A percentile compares a stretch with the other conserved stretches of the same genome.
These are phyloP conservation scores for Tichodroma muraria DNA, from an alignment of 2,113 vertebrate species.

Conservation along the genomic window DNA sequence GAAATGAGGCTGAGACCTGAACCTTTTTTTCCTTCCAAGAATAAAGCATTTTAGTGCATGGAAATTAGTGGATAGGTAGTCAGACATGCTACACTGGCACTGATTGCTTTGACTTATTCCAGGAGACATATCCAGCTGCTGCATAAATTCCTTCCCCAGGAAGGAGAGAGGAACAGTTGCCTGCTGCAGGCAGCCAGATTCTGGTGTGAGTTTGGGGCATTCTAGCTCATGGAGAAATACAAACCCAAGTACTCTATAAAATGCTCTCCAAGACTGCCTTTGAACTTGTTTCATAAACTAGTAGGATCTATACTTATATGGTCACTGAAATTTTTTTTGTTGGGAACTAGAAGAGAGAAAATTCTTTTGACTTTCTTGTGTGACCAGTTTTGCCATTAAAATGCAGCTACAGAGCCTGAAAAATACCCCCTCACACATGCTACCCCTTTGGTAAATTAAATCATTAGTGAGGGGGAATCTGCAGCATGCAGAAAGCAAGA, in stretches of 20 bases:
- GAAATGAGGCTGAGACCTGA: neutral
- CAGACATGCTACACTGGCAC: neutral
- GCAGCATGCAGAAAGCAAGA: neutral
- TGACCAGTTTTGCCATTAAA: neutral
- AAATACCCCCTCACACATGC: neutral
- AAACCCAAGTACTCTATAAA: neutral
- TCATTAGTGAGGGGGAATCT: neutral
- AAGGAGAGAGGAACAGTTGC: neutral
- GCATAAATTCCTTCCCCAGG: neutral
- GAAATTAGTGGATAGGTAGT: neutral
- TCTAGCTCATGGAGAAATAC: neutral
- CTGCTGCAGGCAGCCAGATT: neutral
- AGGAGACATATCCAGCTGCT: neutral
- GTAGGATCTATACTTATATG: neutral
- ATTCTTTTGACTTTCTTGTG: neutral
- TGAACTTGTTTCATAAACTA: neutral
- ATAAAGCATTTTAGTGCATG: neutral
- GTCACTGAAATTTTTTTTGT: neutral
- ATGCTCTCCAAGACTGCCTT: neutral
- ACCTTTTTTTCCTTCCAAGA: neutral
- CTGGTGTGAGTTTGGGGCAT: neutral
- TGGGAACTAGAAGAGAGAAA: neutral
- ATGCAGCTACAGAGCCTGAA: neutral
- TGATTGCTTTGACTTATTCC: neutral
- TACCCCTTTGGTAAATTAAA: neutral